Percentiles rank a stretch among this genome's conserved stretches.
Evolutionary conservation across 2,113 vertebrate genomes (phyloP).

Genomic region (Mustela lutreola): DNA sequence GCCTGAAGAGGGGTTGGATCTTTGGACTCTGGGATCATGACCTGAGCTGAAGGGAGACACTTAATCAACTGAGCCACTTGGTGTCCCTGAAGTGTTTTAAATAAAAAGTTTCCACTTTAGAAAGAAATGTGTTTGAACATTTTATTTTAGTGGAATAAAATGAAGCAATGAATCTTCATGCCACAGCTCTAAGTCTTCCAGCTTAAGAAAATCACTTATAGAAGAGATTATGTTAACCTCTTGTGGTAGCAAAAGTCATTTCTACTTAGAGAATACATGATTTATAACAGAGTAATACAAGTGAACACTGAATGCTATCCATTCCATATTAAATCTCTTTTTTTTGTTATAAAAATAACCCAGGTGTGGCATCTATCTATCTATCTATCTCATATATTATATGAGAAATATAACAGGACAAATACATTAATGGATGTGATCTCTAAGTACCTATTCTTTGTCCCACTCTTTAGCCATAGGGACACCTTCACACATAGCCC

Average conservation of each 20-base stretch:
- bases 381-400: not conserved
- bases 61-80: too few relatives aligned
- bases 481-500: not conserved
- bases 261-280: constrained; percentile 22
- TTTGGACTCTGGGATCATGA: too few relatives aligned
- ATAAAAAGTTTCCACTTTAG: not conserved
- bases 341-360: not conserved
- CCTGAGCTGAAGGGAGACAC: too few relatives aligned
- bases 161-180: not conserved
- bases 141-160: constrained; percentile 55
- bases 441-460: not conserved
- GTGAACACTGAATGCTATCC: not conserved
- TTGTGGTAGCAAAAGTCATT: constrained; percentile 27
- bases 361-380: not conserved
- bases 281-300: not conserved
- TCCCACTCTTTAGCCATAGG: not conserved
- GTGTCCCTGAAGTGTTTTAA: not conserved
- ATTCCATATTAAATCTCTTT: not conserved
- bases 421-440: not conserved
- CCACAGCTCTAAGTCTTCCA: not conserved
- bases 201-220: constrained; percentile 29
- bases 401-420: not conserved
- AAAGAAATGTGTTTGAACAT: constrained; percentile 56
- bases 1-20: too few relatives aligned
- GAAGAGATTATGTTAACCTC: not conserved